Evolutionary conservation across 2,888 invertebrate genomes (phyloP).

Genomic region (Drosophila multiciliata): DNA sequence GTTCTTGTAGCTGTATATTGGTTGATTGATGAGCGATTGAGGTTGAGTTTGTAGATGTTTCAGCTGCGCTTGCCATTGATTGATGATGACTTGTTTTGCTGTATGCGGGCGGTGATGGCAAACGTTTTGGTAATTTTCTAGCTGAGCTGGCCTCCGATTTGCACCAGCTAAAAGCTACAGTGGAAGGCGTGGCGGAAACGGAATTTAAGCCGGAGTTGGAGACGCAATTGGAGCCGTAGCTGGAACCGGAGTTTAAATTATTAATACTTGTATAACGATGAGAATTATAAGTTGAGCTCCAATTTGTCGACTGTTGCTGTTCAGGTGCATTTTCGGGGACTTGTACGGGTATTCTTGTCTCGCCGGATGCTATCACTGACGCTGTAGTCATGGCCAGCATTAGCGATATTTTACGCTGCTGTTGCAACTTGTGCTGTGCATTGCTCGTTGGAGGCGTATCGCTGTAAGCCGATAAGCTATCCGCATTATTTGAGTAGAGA

Average conservation of each 20-base stretch:
- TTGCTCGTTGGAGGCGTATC: slow-evolving; percentile 66
- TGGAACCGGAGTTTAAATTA: neutral
- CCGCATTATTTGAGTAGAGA: slow-evolving; percentile 84
- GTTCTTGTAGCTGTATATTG: slow-evolving; percentile 3
- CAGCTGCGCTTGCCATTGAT: slow-evolving; percentile 10
- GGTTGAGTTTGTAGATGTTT: slow-evolving; percentile 16
- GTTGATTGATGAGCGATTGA: slow-evolving; percentile 17
- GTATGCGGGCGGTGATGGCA: slow-evolving; percentile 61
- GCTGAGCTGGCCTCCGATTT: slow-evolving; percentile 32
- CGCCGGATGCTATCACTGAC: slow-evolving; percentile 82
- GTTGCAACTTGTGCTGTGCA: slow-evolving; percentile 60
- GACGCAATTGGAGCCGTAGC: neutral
- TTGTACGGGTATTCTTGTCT: slow-evolving; percentile 74
- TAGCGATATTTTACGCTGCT: slow-evolving; percentile 72
- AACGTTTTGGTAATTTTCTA: slow-evolving; percentile 81
- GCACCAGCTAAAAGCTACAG: slow-evolving; percentile 11
- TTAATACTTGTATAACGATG: slow-evolving; percentile 11
- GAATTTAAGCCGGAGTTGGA: neutral
- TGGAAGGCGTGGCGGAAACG: neutral
- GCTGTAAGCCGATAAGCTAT: slow-evolving; percentile 75
- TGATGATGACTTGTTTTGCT: slow-evolving; percentile 38
- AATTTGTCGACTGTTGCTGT: slow-evolving; percentile 27
- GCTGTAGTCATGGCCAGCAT: slow-evolving; percentile 83
- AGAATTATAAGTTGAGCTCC: slow-evolving; percentile 12
- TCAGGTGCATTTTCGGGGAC: neutral